phyloP scores from a whole-genome alignment of 2,888 invertebrate genomes.

The Thymelicus acteon region DNA sequence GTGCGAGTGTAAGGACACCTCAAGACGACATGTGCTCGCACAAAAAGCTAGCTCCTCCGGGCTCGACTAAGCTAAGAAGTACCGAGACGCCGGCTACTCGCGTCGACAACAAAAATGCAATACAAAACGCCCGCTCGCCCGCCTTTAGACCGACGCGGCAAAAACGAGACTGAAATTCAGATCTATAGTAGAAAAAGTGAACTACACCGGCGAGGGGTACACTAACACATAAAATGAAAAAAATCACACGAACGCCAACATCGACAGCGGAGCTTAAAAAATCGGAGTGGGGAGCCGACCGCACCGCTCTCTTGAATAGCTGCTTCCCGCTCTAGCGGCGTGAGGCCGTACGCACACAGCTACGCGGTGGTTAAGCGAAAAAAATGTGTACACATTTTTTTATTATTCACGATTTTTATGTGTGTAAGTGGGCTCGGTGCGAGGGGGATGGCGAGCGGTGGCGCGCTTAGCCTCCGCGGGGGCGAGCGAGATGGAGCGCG shows the following conservation, averaged over 20 bases:
- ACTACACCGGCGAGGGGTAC: constrained; percentile 85
- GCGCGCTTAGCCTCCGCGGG: constrained; percentile 49
- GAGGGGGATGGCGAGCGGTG: constrained; percentile 61
- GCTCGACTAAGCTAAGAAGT: constrained; percentile 49
- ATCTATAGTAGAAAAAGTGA: constrained; percentile 86
- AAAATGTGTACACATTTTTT: constrained; percentile 85
- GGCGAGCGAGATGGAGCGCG: constrained; percentile 63
- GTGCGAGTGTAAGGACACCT: constrained; percentile 55
- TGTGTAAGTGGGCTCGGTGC: constrained; percentile 83
- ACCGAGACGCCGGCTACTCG: constrained; percentile 57
- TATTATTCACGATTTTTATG: constrained; percentile 85
- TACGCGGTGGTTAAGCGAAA: constrained; percentile 79
- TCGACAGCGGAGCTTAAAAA: constrained; percentile 80
- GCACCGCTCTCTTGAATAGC: constrained; percentile 58
- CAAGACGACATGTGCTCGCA: constrained; percentile 73
- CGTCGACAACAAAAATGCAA: constrained; percentile 74
- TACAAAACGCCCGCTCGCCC: constrained; percentile 78
- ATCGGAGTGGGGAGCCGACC: constrained; percentile 76
- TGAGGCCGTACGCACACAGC: constrained; percentile 79
- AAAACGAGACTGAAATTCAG: constrained; percentile 85
- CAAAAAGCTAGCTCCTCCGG: constrained; percentile 69
- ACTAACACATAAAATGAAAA: constrained; percentile 85
- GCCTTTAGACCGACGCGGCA: constrained; percentile 84
- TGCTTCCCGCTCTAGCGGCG: constrained; percentile 68
- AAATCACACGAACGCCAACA: constrained; percentile 82